Conservation (phyloP, 35 echinoderm and acorn worm genomes). For the Stichopus chloronotus region DNA sequence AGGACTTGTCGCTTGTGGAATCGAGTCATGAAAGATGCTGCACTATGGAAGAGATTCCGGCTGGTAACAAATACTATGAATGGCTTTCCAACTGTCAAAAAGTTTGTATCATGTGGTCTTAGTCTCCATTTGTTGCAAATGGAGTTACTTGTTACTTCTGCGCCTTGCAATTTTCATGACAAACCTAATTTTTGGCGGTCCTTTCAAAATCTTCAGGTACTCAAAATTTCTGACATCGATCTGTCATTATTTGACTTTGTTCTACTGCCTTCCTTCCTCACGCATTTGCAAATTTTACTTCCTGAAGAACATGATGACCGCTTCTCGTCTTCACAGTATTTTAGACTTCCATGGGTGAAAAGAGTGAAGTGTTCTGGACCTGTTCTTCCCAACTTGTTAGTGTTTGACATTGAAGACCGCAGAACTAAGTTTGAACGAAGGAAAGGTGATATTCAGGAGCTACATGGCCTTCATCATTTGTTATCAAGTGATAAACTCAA, state of each 20-base stretch:
- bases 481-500: slow-evolving; percentile 29
- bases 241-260: slow-evolving; percentile 34
- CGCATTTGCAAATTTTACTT: slow-evolving; percentile 1
- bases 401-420: slow-evolving; percentile 38
- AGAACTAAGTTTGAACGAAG: not conserved
- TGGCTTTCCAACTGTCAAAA: not conserved
- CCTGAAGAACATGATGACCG: not conserved
- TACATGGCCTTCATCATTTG: slow-evolving; percentile 7
- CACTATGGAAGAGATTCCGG: slow-evolving; percentile 8
- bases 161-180: not conserved
- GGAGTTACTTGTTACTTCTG: not conserved
- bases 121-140: not conserved
- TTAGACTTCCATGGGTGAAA: not conserved
- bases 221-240: slow-evolving; percentile 18
- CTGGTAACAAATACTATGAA: not conserved
- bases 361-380: not conserved
- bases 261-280: slow-evolving; percentile 13
- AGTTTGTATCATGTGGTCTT: not conserved
- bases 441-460: slow-evolving; percentile 25
- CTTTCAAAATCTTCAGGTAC: not conserved
- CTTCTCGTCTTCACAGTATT: not conserved
- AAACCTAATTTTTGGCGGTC: not conserved
- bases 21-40: slow-evolving; percentile 17
- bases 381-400: slow-evolving; percentile 17
- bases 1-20: slow-evolving; percentile 51